Evolutionary conservation across 2,888 invertebrate genomes (phyloP), one percentile per base, ranked within the genome.

Genomic region (Lysandra bellargus): DNA sequence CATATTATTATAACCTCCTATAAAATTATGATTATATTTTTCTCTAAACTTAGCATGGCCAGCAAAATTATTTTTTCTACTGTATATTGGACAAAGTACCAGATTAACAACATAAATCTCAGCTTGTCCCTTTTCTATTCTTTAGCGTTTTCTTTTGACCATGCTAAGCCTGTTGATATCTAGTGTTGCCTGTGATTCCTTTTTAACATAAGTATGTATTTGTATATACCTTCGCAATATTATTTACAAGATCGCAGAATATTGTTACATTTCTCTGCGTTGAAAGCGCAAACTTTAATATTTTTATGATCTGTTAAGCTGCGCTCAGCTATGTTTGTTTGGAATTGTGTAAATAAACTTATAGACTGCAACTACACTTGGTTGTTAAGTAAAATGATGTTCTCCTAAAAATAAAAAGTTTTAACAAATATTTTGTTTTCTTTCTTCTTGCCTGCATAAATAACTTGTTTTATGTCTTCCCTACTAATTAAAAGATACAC

Each of bases 321-420:
- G 40, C 74, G 44, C 74, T 44, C 74, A 23, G 73, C 5, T 69
- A 82, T 61, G 57, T 77, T 37, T 78, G 69, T 78, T 76, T 49
- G n/a, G 40, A 77, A 64, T 77, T 80, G 44, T 78, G 78, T 78
- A 79, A 78, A 78, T 64, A 69, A 44, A 64, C 72, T 60, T 74
- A 49, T 61, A 37, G 73, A 73, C 74, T 44, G 40, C 23, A 44
- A 17, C n/a, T 78, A 61, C 23, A 37, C 49, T 72, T 57, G 37
- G 57, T 40, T 79, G 77, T 74, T 74, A 30, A 61, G 44, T 77
- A 72, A 77, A 69, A 74, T 79, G 30, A 64, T 57, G 76, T 76
- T 76, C 33, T 53, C 76, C 57, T 57, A 30, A 30, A 33, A 76
- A 76, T 76, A 76, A 76, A 76, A 76, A 76, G 33, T 53, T 74